Evolutionary conservation across 2,888 invertebrate genomes (phyloP).

Genomic region (Cantharis flavilabris): DNA sequence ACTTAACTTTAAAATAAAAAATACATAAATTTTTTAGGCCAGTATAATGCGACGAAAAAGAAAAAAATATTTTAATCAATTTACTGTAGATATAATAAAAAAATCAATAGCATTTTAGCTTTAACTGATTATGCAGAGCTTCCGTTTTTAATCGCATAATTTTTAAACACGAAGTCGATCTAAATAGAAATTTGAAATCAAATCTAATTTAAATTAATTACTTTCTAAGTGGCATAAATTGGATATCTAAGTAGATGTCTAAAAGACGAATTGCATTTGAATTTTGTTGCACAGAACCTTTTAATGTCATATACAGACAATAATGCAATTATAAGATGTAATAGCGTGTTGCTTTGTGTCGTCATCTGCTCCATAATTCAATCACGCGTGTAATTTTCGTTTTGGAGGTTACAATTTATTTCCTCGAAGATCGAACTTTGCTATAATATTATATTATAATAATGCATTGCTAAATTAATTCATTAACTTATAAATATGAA

Average conservation of each 20-base stretch:
- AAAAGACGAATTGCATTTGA: constrained; percentile 31
- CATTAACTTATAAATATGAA: constrained; percentile 1
- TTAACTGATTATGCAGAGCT: not conserved
- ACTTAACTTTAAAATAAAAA: too few species aligned
- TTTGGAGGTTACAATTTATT: constrained; percentile 11
- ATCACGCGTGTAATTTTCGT: constrained; percentile 29
- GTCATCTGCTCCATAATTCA: constrained; percentile 30
- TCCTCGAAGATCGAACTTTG: constrained; percentile 14
- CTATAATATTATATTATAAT: constrained; percentile 11
- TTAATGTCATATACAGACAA: constrained; percentile 33
- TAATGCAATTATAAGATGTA: constrained; percentile 36
- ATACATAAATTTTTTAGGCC: not conserved
- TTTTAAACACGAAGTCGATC: not conserved
- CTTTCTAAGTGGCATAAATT: not conserved
- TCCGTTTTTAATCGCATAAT: not conserved
- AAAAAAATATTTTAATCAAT: not conserved
- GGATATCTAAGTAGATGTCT: not conserved
- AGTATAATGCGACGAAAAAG: not conserved
- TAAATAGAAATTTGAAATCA: not conserved
- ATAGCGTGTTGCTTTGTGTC: constrained; percentile 31
- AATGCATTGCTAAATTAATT: constrained; percentile 19
- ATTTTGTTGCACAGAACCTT: constrained; percentile 35
- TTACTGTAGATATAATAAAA: not conserved
- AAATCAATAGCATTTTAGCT: not conserved
- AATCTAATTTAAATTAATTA: not conserved